These are phyloP conservation scores for Ptilonorhynchus violaceus DNA, from an alignment of 2,113 vertebrate genomes.

Conservation along the genomic window DNA sequence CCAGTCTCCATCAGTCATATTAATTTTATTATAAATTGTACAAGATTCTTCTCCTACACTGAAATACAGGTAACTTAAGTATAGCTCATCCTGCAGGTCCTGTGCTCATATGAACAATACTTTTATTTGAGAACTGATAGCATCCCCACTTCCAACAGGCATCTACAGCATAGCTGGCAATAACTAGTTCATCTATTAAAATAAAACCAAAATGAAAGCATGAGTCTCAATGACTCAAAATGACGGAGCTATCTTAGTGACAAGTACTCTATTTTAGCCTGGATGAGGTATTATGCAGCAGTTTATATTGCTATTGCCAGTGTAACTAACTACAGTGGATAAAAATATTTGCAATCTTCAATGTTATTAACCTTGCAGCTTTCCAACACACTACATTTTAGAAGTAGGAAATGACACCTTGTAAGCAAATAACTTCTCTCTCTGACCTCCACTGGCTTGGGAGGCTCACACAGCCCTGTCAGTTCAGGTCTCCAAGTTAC, in stretches of 20 bases:
- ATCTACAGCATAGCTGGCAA: neutral
- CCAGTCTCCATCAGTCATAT: neutral
- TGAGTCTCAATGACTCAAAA: neutral
- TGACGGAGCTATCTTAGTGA: neutral
- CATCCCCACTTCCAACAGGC: neutral
- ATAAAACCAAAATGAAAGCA: neutral
- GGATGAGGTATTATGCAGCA: neutral
- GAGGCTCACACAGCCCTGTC: neutral
- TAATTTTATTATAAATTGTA: neutral
- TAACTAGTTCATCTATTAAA: neutral
- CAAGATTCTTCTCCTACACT: neutral
- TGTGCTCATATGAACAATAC: neutral
- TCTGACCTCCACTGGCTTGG: neutral
- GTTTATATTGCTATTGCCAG: constrained; percentile 18
- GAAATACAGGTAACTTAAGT: neutral
- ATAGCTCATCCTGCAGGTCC: neutral
- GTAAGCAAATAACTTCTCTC: neutral
- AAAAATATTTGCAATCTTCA: neutral
- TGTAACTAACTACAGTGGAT: neutral
- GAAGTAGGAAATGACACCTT: neutral
- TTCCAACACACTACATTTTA: neutral
- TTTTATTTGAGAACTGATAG: neutral
- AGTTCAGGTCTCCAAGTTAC: neutral
- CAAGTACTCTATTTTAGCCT: neutral
- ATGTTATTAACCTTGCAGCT: neutral